Evolutionary conservation across 2,888 invertebrate species (phyloP), one percentile per base, ranked within the genome.

Genomic region (Volucella inflata): DNA sequence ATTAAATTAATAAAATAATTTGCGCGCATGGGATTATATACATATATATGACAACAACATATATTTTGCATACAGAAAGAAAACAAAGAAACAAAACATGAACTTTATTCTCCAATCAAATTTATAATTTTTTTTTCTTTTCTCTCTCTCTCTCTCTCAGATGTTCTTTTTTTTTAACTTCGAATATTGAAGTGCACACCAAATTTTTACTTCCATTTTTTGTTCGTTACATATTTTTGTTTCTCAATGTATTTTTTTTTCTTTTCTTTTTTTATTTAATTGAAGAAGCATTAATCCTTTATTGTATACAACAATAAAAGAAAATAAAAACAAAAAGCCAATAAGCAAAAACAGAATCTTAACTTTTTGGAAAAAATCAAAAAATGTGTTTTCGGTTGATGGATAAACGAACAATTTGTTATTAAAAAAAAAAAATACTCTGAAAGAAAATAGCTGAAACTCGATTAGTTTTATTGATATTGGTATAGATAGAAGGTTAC

Each of bases 1-100:
- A 81, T 76, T 81, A 46, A 85, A 72, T 81, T 72, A 80, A 84
- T 84, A 81, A 72, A 72, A 77, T 51, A 77, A 81, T 81, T 76
- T 81, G 72, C 76, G 85, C 68, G 85, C 85, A 81, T 81, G 81
- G 77, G 68, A 81, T 85, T 81, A 81, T 72, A 30, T 30, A 30
- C 30, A 30, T 30, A 30, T 30, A 30, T 30, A 72, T 85, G 67
- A 68, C 10, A 50, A 68, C 64, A 80, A 62, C 60, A 40, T 68
- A 85, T 81, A 81, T 81, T 76, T 81, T 75, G 64, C 81, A 81
- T 71, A 67, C 74, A 72, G 65, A 30, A 68, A 53, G 38, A 51
- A 65, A 77, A 72, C 44, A 59, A 57, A 36, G 51, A 60, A 16
- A 81, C 48, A 60, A 57, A 48, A 71, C 8, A 64, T 79, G 53